Evolutionary conservation across 2,888 invertebrate species (phyloP), one percentile per base, ranked within the genome.

Genomic region (Melieria picta): DNA sequence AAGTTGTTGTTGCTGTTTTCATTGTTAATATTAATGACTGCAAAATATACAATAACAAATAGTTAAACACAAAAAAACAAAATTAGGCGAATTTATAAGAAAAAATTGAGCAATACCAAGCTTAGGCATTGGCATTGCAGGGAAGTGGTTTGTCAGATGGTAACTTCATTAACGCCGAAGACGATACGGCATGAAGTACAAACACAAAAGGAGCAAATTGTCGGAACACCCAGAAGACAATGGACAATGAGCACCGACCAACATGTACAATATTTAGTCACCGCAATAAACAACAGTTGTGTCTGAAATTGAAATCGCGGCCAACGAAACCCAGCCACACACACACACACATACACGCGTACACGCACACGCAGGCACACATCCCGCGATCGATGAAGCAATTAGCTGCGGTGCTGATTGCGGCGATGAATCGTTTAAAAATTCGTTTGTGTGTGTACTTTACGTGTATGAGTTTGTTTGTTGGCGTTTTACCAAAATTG

Each of bases 41-140:
- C 68, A 56, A 71, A 73, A 69, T 73, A 69, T 61, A 73, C 72
- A 69, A 78, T 76, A 78, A 79, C 78, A 82, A 82, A 82, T 80
- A 82, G 79, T 80, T 81, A 79, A 81, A 71, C 30, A 30, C 30
- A 2, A 30, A 30, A 30, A 30, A 30, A 30, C 30, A 1, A 57
- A 66, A 66, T 57, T 11, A 56, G 16, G 43, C 16, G 79, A 80
- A 80, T 79, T 80, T 79, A 79, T 80, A 82, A 80, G 74, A 74
- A 72, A 67, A 71, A 56, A 69, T 11, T 11, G 46, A n/a, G n/a
- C 42, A 61, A 61, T 6, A 55, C 55, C 60, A 48, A 63, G 30
- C 30, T 30, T 30, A 69, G 69, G 55, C 55, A 69, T 55, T 7
- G 52, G 9, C 13, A 52, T 6, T 52, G 9, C 30, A 30, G 30